A percentile compares a stretch with the other conserved stretches of the same genome.
Conservation (phyloP, 2,113 vertebrate genomes). For the Gobius niger region DNA sequence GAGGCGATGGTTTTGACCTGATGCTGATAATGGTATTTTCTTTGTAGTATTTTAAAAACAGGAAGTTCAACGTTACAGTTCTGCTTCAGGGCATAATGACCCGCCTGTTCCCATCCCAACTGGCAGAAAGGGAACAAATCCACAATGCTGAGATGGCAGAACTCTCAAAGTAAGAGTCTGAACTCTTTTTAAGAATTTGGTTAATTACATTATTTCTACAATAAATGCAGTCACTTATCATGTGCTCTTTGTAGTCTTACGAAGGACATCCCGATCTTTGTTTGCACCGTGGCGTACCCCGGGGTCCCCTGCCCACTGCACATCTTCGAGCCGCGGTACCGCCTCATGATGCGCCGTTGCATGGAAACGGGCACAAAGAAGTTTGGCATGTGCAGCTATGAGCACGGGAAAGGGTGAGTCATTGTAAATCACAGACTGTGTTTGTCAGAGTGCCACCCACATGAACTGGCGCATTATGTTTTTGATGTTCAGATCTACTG, state of each 20-base stretch:
- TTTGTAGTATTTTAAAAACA: constrained; percentile 83
- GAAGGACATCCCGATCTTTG: constrained; percentile 87
- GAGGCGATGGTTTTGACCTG: no score
- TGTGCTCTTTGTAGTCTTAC: constrained; percentile 74
- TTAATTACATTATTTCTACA: not conserved
- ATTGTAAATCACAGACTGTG: not conserved
- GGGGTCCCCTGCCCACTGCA: constrained; percentile 86
- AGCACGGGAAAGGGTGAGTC: constrained; percentile 83
- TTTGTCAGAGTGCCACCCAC: not conserved
- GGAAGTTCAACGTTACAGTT: constrained; percentile 82
- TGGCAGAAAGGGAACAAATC: constrained; percentile 82
- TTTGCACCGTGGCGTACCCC: constrained; percentile 89
- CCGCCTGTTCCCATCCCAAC: constrained; percentile 76
- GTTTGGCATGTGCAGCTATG: constrained; percentile 91
- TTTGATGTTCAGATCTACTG: not conserved
- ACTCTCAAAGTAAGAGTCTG: constrained; percentile 82
- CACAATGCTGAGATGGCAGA: constrained; percentile 85
- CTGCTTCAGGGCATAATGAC: constrained; percentile 82
- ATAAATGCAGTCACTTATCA: no score
- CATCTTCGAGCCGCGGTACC: constrained; percentile 89
- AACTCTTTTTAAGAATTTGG: not conserved
- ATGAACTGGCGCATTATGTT: not conserved
- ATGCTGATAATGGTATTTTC: not conserved
- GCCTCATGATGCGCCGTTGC: constrained; percentile 91
- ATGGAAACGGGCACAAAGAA: constrained; percentile 88